Percentiles rank a stretch among this genome's conserved stretches.
phyloP scores from a whole-genome alignment of 1,140 invertebrate species.

The Aradophagus sp. region DNA sequence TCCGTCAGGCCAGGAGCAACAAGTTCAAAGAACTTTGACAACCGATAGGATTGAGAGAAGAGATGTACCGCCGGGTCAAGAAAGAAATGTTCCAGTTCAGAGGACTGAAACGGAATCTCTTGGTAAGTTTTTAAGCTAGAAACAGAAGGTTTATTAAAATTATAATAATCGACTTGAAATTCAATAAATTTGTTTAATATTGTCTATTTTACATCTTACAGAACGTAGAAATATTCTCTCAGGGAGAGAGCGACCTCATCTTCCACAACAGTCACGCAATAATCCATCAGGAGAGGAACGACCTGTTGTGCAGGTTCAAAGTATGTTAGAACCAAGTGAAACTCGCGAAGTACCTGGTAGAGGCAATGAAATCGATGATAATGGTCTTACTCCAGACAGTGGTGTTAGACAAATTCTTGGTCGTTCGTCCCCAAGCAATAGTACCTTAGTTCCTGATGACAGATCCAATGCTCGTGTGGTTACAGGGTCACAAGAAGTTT shows the following conservation, averaged over 20 bases:
- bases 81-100: constrained; percentile 57
- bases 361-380: constrained; percentile 65
- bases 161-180: neutral
- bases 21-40: constrained; percentile 53
- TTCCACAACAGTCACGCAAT: constrained; percentile 67
- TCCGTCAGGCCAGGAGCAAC: constrained; percentile 70
- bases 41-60: constrained; percentile 66
- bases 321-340: constrained; percentile 60
- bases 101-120: constrained; percentile 59
- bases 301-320: constrained; percentile 45
- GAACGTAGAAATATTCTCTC: constrained; percentile 72
- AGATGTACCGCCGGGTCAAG: constrained; percentile 70
- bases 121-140: constrained; percentile 10
- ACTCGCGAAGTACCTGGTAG: constrained; percentile 67
- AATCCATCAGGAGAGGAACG: constrained; percentile 71
- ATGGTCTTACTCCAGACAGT: constrained; percentile 56
- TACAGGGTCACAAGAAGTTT: constrained; percentile 68
- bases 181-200: neutral
- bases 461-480: constrained; percentile 66
- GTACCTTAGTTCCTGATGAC: constrained; percentile 56
- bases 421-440: constrained; percentile 66
- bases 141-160: neutral
- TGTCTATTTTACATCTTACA: constrained; percentile 5
- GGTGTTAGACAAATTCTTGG: constrained; percentile 68
- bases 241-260: constrained; percentile 66